Conservation (phyloP, 92 coral and sea anemone species). For the Porites cylindrica region DNA sequence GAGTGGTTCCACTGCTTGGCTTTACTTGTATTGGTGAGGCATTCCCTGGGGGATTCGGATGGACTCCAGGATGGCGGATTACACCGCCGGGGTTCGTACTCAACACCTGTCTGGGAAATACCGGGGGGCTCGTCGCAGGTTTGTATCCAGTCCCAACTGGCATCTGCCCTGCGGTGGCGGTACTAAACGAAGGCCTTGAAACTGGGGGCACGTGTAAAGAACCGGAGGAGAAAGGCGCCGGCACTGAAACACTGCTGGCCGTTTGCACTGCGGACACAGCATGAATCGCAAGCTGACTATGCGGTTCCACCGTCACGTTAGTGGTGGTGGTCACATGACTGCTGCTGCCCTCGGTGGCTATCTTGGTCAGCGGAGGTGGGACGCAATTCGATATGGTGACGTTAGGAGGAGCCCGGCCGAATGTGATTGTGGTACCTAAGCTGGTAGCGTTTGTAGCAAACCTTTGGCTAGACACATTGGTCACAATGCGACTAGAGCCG, state of each 20-base stretch:
- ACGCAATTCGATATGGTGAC: constrained; percentile 71
- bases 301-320: constrained; percentile 31
- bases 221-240: constrained; percentile 43
- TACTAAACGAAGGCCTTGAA: constrained; percentile 33
- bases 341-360: constrained; percentile 48
- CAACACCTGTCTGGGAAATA: constrained; percentile 44
- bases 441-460: constrained; percentile 85
- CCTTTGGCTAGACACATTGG: constrained; percentile 84
- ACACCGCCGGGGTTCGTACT: constrained; percentile 39
- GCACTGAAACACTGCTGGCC: constrained; percentile 47
- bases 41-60: constrained; percentile 30
- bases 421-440: constrained; percentile 86
- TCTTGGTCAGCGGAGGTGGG: constrained; percentile 73
- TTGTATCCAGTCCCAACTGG: constrained; percentile 37
- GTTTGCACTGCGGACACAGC: constrained; percentile 40
- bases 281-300: constrained; percentile 37
- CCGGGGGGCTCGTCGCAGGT: constrained; percentile 28
- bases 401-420: constrained; percentile 87
- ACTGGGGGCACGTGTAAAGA: constrained; percentile 26
- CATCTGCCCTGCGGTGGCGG: constrained; percentile 33
- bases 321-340: constrained; percentile 46
- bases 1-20: constrained; percentile 43
- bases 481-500: constrained; percentile 77
- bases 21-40: constrained; percentile 44
- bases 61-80: constrained; percentile 57